A percentile compares a stretch with the other conserved stretches of the same genome.
phyloP scores from a whole-genome alignment of 2,888 invertebrate species.

The Itoplectis maculator region DNA sequence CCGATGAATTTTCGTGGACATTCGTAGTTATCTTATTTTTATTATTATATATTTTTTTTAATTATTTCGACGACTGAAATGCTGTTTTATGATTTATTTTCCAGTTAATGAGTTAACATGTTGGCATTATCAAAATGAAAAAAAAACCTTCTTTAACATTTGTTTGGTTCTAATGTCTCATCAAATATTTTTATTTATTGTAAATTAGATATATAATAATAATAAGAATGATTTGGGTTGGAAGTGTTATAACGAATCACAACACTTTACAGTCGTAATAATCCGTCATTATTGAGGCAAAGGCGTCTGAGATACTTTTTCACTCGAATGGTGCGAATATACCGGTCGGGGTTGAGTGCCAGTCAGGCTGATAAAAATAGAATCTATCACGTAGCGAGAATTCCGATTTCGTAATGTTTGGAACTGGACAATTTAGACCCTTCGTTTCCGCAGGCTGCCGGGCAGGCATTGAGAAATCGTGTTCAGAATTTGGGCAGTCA shows the following conservation, averaged over 20 bases:
- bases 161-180: too few species aligned
- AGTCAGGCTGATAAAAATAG: neutral
- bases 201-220: too few species aligned
- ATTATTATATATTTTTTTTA: neutral
- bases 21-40: neutral
- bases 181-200: too few species aligned
- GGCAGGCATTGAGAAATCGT: neutral
- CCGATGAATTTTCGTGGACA: neutral
- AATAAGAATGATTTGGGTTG: too few species aligned
- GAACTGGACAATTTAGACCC: neutral
- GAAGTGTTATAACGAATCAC: too few species aligned
- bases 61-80: neutral
- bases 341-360: neutral
- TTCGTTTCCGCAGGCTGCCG: neutral
- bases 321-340: neutral
- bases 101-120: too few species aligned
- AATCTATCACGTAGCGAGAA: neutral
- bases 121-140: too few species aligned
- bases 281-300: too few species aligned
- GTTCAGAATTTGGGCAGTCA: slow-evolving; percentile 5
- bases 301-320: too few species aligned
- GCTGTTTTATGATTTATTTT: too few species aligned
- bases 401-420: neutral
- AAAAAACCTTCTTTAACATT: too few species aligned
- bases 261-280: too few species aligned